Evolutionary conservation across 2,797 vertebrate genomes (phyloP).

Genomic region (Paratrypauchen microcephalus): DNA sequence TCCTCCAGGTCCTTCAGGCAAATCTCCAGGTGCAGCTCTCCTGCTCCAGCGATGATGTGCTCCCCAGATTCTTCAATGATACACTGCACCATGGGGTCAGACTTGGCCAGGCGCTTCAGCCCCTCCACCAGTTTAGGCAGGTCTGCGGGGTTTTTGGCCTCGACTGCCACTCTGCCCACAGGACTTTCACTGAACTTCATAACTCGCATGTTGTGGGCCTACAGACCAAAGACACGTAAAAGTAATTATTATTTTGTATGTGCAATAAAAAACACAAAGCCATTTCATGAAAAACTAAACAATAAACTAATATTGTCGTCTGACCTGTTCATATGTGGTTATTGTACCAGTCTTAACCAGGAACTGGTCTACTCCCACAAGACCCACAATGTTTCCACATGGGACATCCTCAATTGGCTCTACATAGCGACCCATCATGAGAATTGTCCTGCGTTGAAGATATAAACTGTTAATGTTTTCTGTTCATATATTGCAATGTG

Average conservation of each 20-base stretch:
- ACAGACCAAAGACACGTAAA: conserved; percentile 30
- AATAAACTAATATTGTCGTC: conserved; percentile 6
- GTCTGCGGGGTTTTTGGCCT: conserved; percentile 93
- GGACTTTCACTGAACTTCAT: conserved; percentile 98
- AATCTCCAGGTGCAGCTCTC: conserved; percentile 94
- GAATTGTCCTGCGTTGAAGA: conserved; percentile 81
- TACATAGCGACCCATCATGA: conserved; percentile 95
- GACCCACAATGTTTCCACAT: conserved; percentile 92
- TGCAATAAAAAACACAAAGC: background rate
- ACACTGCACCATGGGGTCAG: conserved; percentile 97
- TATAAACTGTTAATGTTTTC: background rate
- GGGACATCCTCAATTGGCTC: conserved; percentile 95
- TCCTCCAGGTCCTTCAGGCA: conserved; percentile 96
- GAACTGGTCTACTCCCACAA: conserved; percentile 94
- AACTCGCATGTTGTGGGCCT: conserved; percentile 93
- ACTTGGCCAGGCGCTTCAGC: conserved; percentile 92
- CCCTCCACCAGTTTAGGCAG: conserved; percentile 95
- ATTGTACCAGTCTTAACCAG: conserved; percentile 94
- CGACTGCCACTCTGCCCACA: conserved; percentile 91
- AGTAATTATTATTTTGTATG: background rate
- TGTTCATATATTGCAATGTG: background rate
- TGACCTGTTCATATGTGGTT: conserved; percentile 84
- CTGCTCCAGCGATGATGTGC: conserved; percentile 92
- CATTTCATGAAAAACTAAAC: background rate
- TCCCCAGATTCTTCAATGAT: conserved; percentile 97